phyloP scores from a whole-genome alignment of 2,888 invertebrate species.

The Synergus umbraculus region DNA sequence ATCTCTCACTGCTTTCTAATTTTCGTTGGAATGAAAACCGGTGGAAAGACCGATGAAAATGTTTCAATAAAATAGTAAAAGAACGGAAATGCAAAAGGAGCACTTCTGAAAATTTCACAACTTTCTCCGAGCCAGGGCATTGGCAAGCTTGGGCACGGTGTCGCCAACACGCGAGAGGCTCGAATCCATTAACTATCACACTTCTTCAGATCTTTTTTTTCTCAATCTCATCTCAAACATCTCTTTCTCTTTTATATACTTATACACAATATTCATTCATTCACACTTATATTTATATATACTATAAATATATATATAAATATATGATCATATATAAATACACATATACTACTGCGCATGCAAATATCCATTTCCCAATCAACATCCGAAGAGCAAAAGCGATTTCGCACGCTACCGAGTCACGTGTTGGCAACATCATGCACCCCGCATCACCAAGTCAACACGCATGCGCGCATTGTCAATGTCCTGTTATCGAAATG shows the following conservation, averaged over 20 bases:
- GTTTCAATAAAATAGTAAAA: slow-evolving; percentile 59
- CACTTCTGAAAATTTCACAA: slow-evolving; percentile 67
- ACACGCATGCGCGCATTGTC: slow-evolving; percentile 77
- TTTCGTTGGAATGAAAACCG: slow-evolving; percentile 59
- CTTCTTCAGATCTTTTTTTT: slow-evolving; percentile 52
- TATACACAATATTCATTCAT: background rate
- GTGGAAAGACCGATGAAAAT: slow-evolving; percentile 50
- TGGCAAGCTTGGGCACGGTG: slow-evolving; percentile 83
- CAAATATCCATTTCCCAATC: slow-evolving; percentile 42
- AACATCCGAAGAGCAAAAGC: slow-evolving; percentile 42
- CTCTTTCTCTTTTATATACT: slow-evolving; percentile 12
- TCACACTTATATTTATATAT: background rate
- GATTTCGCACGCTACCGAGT: slow-evolving; percentile 58
- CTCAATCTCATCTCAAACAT: slow-evolving; percentile 48
- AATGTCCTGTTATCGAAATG: slow-evolving; percentile 76
- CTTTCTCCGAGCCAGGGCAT: slow-evolving; percentile 89
- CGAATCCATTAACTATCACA: slow-evolving; percentile 57
- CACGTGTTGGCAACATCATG: slow-evolving; percentile 76
- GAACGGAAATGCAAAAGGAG: slow-evolving; percentile 68
- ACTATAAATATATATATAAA: background rate
- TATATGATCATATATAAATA: slow-evolving; percentile 28
- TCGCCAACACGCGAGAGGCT: slow-evolving; percentile 74
- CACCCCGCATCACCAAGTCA: slow-evolving; percentile 75
- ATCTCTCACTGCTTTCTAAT: slow-evolving; percentile 69
- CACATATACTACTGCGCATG: background rate